phyloP scores from a whole-genome alignment of 2,113 vertebrate species.

The Tenrec ecaudatus region DNA sequence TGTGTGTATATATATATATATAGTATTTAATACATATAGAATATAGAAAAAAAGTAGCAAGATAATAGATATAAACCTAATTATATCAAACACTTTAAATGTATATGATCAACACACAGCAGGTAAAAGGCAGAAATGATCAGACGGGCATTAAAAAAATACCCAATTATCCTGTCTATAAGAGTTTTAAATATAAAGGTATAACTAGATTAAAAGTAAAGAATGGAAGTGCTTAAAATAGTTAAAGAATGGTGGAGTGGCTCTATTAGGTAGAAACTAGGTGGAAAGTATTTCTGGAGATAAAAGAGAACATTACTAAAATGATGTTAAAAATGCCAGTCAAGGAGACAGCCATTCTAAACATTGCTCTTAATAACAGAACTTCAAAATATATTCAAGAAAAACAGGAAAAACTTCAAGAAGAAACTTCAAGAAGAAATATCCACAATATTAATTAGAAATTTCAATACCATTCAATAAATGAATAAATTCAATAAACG shows the following conservation, averaged over 20 bases:
- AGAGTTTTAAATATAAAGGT: slow-evolving; percentile 29
- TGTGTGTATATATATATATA: too few species aligned
- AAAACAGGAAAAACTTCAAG: slow-evolving; percentile 6
- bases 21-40: neutral
- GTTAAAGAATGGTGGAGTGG: slow-evolving; percentile 9
- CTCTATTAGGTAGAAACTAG: neutral
- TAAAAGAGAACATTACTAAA: slow-evolving; percentile 5
- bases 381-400: neutral
- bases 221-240: neutral
- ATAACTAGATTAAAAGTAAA: neutral
- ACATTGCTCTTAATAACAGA: neutral
- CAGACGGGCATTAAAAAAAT: slow-evolving; percentile 10
- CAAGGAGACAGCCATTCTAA: slow-evolving; percentile 8
- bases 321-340: neutral
- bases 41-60: neutral
- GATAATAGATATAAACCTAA: neutral
- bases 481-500: too few species aligned
- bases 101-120: neutral
- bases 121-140: slow-evolving; percentile 25
- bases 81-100: neutral
- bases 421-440: neutral
- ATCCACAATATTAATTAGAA: slow-evolving; percentile 23
- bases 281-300: neutral
- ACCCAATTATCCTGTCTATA: neutral
- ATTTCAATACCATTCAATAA: neutral